phyloP scores from a whole-genome alignment of 2,113 vertebrate genomes.

The Lepidothrix coronata region DNA sequence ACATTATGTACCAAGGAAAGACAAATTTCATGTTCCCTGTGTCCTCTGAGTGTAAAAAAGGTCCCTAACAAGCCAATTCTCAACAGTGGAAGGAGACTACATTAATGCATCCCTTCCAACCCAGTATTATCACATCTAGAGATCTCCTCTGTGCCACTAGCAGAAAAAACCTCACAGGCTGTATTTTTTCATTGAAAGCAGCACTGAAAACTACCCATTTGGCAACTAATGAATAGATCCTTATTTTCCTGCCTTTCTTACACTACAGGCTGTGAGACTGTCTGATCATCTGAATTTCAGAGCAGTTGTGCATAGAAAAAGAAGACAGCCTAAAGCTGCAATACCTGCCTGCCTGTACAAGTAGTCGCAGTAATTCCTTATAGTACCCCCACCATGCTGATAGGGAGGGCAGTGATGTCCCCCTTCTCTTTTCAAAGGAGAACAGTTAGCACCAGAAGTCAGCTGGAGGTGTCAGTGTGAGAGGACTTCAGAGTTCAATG shows the following conservation, averaged over 20 bases:
- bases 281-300: neutral
- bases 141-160: neutral
- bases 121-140: neutral
- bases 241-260: neutral
- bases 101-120: neutral
- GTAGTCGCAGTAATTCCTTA: neutral
- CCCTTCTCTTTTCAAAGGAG: neutral
- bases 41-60: neutral
- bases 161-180: neutral
- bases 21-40: neutral
- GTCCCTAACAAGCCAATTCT: neutral
- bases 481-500: neutral
- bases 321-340: neutral
- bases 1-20: neutral
- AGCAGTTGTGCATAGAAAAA: neutral
- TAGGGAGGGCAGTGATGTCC: neutral
- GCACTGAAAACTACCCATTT: neutral
- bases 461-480: neutral
- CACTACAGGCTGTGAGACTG: neutral
- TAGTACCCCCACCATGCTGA: rapidly evolving
- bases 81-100: neutral
- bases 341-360: neutral
- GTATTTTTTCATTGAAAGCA: neutral
- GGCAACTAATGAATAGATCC: neutral
- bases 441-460: neutral